Percentiles rank a stretch among this genome's conserved stretches.
Conservation (phyloP, 2,797 vertebrate genomes). For the Octomys mimax region DNA sequence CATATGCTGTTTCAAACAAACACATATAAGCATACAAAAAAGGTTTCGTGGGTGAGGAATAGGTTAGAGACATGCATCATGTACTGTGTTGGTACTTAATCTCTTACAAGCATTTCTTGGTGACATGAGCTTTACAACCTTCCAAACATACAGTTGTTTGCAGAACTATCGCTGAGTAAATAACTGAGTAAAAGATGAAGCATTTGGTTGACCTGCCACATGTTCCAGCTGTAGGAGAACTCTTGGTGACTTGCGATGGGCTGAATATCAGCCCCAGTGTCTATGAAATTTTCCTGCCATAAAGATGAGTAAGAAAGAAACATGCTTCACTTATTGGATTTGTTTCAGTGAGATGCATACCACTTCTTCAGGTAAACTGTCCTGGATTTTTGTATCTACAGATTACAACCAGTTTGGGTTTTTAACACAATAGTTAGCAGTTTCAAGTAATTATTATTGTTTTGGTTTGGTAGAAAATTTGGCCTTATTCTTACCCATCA, state of each 20-base stretch:
- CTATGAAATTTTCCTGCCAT: constrained; percentile 48
- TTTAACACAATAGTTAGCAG: neutral
- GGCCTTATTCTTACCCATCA: neutral
- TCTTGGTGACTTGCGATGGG: neutral
- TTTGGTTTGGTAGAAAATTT: constrained; percentile 48
- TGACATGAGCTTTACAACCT: constrained; percentile 3
- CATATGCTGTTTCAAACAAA: constrained; percentile 1
- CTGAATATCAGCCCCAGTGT: neutral
- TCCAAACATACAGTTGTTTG: neutral
- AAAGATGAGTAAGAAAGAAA: neutral
- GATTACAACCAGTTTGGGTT: neutral
- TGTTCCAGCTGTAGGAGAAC: neutral
- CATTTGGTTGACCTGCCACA: neutral
- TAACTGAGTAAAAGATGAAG: constrained; percentile 51
- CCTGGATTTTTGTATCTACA: neutral
- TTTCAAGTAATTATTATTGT: constrained; percentile 61
- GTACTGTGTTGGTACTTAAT: constrained; percentile 19
- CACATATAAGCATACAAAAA: neutral
- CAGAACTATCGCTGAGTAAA: constrained; percentile 54
- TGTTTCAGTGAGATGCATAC: neutral
- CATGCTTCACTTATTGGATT: neutral
- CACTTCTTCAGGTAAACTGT: neutral
- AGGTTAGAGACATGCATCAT: neutral
- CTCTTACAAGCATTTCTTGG: constrained; percentile 8
- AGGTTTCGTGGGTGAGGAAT: neutral